phyloP scores from a whole-genome alignment of 2,888 invertebrate genomes.

The Athalia rosae region DNA sequence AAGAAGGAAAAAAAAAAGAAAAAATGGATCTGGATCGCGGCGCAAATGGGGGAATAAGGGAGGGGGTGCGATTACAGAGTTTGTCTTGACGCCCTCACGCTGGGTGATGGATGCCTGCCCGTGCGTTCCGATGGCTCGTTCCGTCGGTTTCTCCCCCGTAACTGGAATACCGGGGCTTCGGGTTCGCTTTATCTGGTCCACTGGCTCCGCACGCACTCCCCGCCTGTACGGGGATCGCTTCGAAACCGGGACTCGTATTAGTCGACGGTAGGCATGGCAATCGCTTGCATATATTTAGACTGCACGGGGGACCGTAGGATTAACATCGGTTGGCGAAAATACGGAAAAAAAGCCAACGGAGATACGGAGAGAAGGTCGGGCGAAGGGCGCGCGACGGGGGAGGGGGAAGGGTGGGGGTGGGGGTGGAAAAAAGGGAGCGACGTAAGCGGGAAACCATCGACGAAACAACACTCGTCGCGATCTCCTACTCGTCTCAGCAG shows the following conservation, averaged over 20 bases:
- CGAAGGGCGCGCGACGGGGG: not conserved
- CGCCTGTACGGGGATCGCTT: not conserved
- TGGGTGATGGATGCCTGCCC: conserved; percentile 45
- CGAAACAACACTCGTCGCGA: not conserved
- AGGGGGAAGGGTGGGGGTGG: not conserved
- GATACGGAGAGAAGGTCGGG: not conserved
- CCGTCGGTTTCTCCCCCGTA: not conserved
- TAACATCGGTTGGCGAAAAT: conserved; percentile 39
- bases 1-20: not conserved
- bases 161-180: conserved; percentile 4
- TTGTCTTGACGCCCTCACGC: conserved; percentile 43
- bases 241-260: not conserved
- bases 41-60: conserved; percentile 11
- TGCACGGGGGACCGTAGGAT: conserved; percentile 37
- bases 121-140: conserved; percentile 25
- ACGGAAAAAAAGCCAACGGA: conserved; percentile 12
- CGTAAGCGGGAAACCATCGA: not conserved
- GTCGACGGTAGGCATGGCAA: not conserved
- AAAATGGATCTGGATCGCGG: conserved; percentile 27
- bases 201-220: conserved; percentile 29
- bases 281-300: conserved; percentile 41
- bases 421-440: not conserved
- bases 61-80: conserved; percentile 41
- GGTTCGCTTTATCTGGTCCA: conserved; percentile 43
- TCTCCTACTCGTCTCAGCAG: conserved; percentile 18